Evolutionary conservation across 2,113 vertebrate genomes (phyloP), one percentile per base, ranked within the genome.

Genomic region (Anser brachyrhynchus): DNA sequence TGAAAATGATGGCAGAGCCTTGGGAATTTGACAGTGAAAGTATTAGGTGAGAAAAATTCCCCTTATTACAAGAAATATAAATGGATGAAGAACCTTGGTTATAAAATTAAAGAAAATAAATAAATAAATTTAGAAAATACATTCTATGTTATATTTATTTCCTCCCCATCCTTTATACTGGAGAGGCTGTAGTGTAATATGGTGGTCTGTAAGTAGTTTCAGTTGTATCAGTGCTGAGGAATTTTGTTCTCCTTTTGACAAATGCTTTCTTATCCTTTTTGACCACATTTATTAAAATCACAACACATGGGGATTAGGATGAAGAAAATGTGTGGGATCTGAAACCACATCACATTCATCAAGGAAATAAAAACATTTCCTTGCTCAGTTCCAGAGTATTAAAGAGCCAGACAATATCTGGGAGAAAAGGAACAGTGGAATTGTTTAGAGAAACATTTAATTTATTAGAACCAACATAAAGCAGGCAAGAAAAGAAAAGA

Each of bases 121-220:
- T 33, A 44, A 59, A 51, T 51, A 46, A 20, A 6, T 3, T 19
- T 35, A 58, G 37, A 69, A 86, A 79, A 92, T 35, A 9, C 4
- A 10, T 19, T 6, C 1, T n/a, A 3, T 21, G 3, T 43, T 55
- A 19, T 9, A 1, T 52, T 81, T 84, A 7, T 16, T 52, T 35
- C 3, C 1, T 3, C 0, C 2, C 4, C 2, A 3, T 16, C 21
- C 13, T 5, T 31, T n/a, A 17, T 11, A 58, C 3, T 29, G 2
- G 8, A 28, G 15, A 23, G 1, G 35, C 46, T 79, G 35, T 31
- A 54, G 9, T 16, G 9, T 23, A 73, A 37, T 39, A 5, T 57
- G 6, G 8, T 46, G 62, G 18, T 16, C 22, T 65, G 13, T 55
- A 92, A 88, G 2, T 12, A 11, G 44, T 46, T 77, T 59, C 33